Evolutionary conservation across 2,888 invertebrate genomes (phyloP), one percentile per base, ranked within the genome.

Genomic region (Sthenelais limicola): DNA sequence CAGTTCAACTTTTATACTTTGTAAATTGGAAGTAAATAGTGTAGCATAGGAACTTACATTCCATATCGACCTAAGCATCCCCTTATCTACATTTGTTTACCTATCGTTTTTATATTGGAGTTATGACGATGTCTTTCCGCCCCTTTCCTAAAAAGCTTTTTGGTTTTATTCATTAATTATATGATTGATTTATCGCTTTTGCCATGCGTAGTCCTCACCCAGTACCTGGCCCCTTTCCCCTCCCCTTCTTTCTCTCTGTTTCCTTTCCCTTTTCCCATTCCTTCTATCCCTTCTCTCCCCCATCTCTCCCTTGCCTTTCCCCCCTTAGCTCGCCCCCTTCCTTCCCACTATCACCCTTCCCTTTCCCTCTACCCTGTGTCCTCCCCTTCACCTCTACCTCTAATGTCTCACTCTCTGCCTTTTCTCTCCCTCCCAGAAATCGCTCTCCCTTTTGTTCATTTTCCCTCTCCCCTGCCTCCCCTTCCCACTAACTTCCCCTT

Each of bases 371-470:
- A 21, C 51, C 51, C 5, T 7, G 18, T 26, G 21, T 26, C 12
- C 51, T n/a, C 51, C 51, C 12, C 51, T 26, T n/a, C 51, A n/a
- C 51, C 51, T n/a, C 51, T 5, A n/a, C 51, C 21, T 51, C 12
- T 5, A n/a, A n/a, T n/a, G 9, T 26, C 51, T n/a, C 51, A 7
- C 12, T 5, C 51, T 26, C n/a, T 5, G 21, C 51, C n/a, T n/a
- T 5, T n/a, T n/a, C n/a, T 12, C 51, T 26, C 7, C 9, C 12
- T 26, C 51, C 51, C 51, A 9, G 9, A n/a, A n/a, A n/a, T 26
- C 9, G 21, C 51, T 5, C 51, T 26, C 5, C 51, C 51, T 26
- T 26, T n/a, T n/a, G 21, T 5, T 26, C 21, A 9, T 26, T 26
- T 26, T n/a, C 51, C 51, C 51, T 5, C 21, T 26, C n/a, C 51